Conservation (phyloP, 2,113 vertebrate genomes). For the Ondatra zibethicus region DNA sequence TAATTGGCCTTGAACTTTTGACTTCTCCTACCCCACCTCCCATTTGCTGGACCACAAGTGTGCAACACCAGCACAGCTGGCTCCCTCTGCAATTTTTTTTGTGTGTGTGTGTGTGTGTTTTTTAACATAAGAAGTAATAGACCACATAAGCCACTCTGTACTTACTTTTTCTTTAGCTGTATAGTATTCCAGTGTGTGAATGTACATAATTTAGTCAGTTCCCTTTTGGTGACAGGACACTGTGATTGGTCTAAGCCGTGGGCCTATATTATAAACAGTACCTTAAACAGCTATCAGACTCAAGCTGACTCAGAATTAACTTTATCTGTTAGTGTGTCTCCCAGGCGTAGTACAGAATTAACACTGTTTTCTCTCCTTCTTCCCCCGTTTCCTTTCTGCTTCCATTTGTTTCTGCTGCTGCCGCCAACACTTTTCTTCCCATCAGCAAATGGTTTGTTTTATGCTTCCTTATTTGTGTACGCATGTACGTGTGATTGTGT, state of each 20-base stretch:
- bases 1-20: background rate
- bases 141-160: background rate
- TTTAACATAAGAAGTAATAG: background rate
- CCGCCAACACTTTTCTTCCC: constrained; percentile 88
- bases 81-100: background rate
- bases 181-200: background rate
- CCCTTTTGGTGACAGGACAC: background rate
- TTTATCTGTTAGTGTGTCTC: constrained; percentile 10
- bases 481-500: background rate
- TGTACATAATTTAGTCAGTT: background rate
- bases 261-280: background rate
- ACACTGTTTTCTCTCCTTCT: constrained; percentile 78
- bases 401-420: constrained; percentile 84
- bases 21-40: background rate
- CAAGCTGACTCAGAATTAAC: background rate
- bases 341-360: constrained; percentile 15
- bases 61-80: background rate
- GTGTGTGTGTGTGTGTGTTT: background rate
- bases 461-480: constrained; percentile 83
- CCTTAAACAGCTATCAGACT: background rate
- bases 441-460: constrained; percentile 96
- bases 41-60: background rate
- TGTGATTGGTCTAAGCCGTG: background rate
- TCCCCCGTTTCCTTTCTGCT: constrained; percentile 75
- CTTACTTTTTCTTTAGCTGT: background rate